A percentile compares a stretch with the other conserved stretches of the same genome.
phyloP scores from a whole-genome alignment of 2,113 vertebrate species.

The Phrynosoma blainvillii region DNA sequence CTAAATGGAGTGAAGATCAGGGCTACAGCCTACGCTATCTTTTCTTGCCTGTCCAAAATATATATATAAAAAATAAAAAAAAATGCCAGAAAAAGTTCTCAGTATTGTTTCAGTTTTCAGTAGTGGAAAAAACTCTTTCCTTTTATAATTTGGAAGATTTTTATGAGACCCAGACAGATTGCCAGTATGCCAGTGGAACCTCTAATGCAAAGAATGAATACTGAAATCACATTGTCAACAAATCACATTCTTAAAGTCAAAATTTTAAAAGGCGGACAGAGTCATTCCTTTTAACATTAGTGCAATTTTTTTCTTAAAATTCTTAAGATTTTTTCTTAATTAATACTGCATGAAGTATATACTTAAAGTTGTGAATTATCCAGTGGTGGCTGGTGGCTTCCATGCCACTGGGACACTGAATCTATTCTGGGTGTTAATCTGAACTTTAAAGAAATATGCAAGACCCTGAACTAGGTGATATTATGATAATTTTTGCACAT shows the following conservation, averaged over 20 bases:
- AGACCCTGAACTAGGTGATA: too few relatives aligned
- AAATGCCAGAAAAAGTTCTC: neutral
- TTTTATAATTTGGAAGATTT: slow-evolving; percentile 14
- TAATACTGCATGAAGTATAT: neutral
- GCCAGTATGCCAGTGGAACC: slow-evolving; percentile 8
- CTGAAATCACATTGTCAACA: neutral
- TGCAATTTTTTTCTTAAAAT: neutral
- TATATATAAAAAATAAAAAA: too few relatives aligned
- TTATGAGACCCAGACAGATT: neutral
- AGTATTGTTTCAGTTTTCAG: neutral
- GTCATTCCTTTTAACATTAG: neutral
- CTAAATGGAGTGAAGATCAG: neutral
- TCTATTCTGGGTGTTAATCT: too few relatives aligned
- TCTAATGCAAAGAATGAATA: neutral
- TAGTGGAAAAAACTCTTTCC: neutral
- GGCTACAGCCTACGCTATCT: neutral
- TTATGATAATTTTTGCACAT: too few relatives aligned
- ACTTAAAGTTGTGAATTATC: slow-evolving; percentile 1
- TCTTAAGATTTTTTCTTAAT: neutral
- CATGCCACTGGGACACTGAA: too few relatives aligned
- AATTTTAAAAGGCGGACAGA: neutral
- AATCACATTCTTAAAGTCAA: neutral
- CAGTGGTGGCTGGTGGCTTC: neutral
- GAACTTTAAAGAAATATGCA: too few relatives aligned
- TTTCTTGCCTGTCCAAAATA: neutral